These are phyloP conservation scores for Mobula hypostoma DNA, from an alignment of 2,113 vertebrate species.

Conservation along the genomic window DNA sequence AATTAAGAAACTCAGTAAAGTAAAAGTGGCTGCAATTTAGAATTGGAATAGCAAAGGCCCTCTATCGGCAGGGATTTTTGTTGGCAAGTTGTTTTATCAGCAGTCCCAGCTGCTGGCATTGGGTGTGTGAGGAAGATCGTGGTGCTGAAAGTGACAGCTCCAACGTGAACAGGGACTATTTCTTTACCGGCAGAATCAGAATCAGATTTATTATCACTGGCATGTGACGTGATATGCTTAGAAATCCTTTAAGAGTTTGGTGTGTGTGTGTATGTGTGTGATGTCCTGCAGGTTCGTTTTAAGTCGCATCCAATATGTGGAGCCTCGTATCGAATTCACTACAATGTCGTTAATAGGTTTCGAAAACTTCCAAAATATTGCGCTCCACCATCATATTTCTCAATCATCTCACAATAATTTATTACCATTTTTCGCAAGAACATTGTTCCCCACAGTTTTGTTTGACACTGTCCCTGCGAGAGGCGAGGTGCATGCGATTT, in stretches of 20 bases:
- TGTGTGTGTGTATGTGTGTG: not conserved
- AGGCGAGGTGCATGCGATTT: not conserved
- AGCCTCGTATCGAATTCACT: not conserved
- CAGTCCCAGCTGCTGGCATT: not conserved
- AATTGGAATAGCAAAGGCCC: not conserved
- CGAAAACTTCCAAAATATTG: not conserved
- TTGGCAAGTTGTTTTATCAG: not conserved
- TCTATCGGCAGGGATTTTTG: not conserved
- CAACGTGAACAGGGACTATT: not conserved
- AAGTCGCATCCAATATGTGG: not conserved
- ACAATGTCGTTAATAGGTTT: too few species aligned
- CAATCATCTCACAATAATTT: not conserved
- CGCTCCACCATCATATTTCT: not conserved
- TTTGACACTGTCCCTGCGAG: not conserved
- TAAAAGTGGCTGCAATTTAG: not conserved
- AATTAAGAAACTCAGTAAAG: not conserved
- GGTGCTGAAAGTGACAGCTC: not conserved
- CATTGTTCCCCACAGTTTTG: not conserved
- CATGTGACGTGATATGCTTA: too few species aligned
- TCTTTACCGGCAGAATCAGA: too few species aligned
- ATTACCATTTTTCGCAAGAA: not conserved
- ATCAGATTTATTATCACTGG: too few species aligned
- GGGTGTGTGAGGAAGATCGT: too few species aligned
- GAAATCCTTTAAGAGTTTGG: too few species aligned
- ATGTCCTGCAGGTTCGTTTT: not conserved